Conservation (phyloP, 2,113 vertebrate genomes). For the Lepus europaeus region DNA sequence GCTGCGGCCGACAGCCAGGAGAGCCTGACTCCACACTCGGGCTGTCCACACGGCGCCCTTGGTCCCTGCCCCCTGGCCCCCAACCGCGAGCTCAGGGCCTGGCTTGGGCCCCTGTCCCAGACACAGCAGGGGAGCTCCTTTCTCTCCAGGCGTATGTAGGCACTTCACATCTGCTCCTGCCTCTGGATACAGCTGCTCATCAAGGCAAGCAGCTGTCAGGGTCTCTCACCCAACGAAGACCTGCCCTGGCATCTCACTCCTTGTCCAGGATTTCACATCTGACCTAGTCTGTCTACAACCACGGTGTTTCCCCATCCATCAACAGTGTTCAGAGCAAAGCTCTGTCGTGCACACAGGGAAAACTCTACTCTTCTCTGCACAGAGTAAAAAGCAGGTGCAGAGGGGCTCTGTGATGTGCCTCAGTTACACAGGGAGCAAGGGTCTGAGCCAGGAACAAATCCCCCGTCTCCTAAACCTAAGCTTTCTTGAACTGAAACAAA, state of each 20-base stretch:
- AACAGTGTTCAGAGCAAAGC: not conserved
- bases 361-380: not conserved
- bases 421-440: not conserved
- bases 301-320: not conserved
- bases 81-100: not conserved
- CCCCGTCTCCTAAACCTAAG: not conserved
- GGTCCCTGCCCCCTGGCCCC: not conserved
- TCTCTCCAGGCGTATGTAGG: not conserved
- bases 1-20: not conserved
- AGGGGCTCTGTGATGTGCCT: not conserved
- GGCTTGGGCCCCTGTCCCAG: not conserved
- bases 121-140: not conserved
- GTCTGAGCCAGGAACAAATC: not conserved
- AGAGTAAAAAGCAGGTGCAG: slow-evolving; percentile 28
- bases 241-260: not conserved
- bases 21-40: not conserved
- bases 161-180: not conserved
- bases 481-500: slow-evolving; percentile 22
- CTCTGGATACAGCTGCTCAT: not conserved
- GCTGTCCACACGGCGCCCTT: not conserved
- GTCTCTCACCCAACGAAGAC: not conserved
- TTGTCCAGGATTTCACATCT: not conserved
- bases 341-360: rapidly evolving
- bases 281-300: not conserved
- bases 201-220: not conserved